Base-by-base conservation (phyloP, 2,797 vertebrate species). In the Eulemur coronatus region DNA sequence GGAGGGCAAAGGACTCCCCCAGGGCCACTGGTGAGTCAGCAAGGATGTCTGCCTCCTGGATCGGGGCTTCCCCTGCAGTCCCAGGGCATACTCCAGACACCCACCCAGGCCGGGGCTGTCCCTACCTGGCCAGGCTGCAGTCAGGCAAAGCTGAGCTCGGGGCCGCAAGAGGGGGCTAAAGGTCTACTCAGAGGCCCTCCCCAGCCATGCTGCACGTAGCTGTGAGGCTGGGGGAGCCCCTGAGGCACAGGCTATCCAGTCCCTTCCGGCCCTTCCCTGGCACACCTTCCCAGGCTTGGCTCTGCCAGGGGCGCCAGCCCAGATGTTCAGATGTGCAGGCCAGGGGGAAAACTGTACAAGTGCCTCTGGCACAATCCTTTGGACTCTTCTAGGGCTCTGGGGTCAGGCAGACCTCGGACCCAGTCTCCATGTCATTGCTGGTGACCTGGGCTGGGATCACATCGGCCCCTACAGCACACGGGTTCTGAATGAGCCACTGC, bases 261-360 rank as follows among this genome's bases (percentile, higher is more conserved):
- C 13, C 13, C 86, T 76, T n/a, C 30, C 26, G 35, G 57, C 76
- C 52, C 41, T 85, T 69, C 48, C 48, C 22, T 13, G n/a, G 70
- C 13, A 65, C 9, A 14, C 18, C 67, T 35, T 52, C 35, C 55
- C 26, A 41, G 26, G 12, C 12, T 76, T 6, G 20, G 73, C 33
- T 63, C 22, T 55, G 35, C 67, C 63, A 50, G 33, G 7, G 15
- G 14, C 73, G 35, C 41, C 84, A 7, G 35, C 30, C 14, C 26
- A 33, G 46, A 20, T 7, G 24, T 28, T 35, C 28, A 2, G 28
- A 22, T 0, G 0, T 0, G 18, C 6, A 28, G 55, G 24, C 35
- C 46, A 3, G 2, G 0, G 13, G n/a, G 38, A 2, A 14, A 6
- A 48, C 26, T 1, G 50, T 2, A 11, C 35, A 4, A 8, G 41